A percentile compares a stretch with the other conserved stretches of the same genome.
Conservation (phyloP, 2,113 vertebrate genomes). For the Oncorhynchus keta region DNA sequence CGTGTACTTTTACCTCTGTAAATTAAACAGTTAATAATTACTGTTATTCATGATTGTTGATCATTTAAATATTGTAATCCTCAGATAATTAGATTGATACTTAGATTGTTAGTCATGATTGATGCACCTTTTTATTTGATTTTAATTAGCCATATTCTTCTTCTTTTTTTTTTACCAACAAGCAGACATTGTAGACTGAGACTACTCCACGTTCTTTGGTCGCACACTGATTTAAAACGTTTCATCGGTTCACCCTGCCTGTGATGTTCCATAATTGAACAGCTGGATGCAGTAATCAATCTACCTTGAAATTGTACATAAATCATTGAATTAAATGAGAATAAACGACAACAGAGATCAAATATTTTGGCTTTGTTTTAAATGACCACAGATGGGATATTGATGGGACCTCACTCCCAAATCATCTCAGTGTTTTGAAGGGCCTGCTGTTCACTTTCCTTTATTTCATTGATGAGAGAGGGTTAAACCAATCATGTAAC, state of each 20-base stretch:
- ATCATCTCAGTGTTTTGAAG: background rate
- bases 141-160: background rate
- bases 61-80: background rate
- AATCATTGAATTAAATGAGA: background rate
- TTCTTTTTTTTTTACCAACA: background rate
- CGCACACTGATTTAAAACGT: background rate
- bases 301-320: constrained; percentile 2
- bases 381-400: background rate
- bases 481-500: background rate
- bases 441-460: background rate
- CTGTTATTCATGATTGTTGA: background rate
- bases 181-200: background rate
- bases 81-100: background rate
- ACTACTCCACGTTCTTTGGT: background rate
- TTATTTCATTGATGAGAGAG: background rate
- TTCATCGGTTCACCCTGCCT: background rate
- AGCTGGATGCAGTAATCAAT: background rate
- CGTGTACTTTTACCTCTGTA: background rate
- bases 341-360: background rate
- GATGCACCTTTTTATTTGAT: background rate
- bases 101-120: too few species aligned
- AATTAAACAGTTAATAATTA: background rate
- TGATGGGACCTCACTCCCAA: background rate
- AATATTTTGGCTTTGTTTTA: background rate
- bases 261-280: background rate